Base-by-base conservation (phyloP, 2,888 invertebrate species). In the Nezara viridula region DNA sequence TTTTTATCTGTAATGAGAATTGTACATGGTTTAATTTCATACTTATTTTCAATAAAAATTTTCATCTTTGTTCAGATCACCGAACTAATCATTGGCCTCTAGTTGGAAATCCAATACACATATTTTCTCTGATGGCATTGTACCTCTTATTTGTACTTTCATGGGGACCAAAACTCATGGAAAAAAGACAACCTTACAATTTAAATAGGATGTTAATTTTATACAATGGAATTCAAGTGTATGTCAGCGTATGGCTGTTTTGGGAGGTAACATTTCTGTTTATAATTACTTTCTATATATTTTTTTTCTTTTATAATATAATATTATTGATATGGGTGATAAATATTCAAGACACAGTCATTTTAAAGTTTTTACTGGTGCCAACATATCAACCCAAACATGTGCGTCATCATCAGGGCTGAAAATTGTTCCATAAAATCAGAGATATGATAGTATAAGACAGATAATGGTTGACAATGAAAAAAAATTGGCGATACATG, bases 211-310 rank as follows among this genome's bases (percentile, higher is more conserved):
- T 94, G 14, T 92, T 95, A 90, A 92, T 95, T 37, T 91, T 93
- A 66, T 95, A 95, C 92, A 95, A 95, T 92, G 93, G 93, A 89
- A 91, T 93, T 52, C 94, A 95, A 93, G 94, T 95, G 50, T 88
- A 93, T 21, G 92, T 94, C 91, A 94, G 94, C 86, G 92, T 91
- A 6, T 98, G 95, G 94, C 94, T 97, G 91, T 97, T 98, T 92
- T 94, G 95, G 92, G 96, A 96, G 95, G 96, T 96, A 92, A 92
- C 93, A 27, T n/a, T n/a, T 24, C 1, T 44, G 5, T n/a, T 19
- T 73, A 19, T 0, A 37, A 73, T 32, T 37, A 37, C 9, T n/a
- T 32, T 32, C 16, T 60, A 12, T n/a, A 21, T 27, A 19, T n/a
- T n/a, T n/a, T n/a, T 21, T 7, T 21, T 50, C 21, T 50, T 1